Conservation (phyloP, 2,888 invertebrate species). For the Lacanobia wlatinum region DNA sequence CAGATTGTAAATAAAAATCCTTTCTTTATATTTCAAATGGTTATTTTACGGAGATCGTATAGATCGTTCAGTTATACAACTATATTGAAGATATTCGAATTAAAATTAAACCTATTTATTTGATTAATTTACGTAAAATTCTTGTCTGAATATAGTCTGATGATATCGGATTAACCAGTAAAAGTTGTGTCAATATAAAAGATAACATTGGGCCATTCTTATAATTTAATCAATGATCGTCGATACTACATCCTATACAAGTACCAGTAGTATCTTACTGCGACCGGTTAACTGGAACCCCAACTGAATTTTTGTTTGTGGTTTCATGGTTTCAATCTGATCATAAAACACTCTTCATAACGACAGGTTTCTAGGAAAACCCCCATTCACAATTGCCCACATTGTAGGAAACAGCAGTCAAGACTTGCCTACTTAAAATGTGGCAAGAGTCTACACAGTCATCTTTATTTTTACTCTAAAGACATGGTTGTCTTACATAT, state of each 20-base stretch:
- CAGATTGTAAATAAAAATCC: neutral
- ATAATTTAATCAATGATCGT: conserved; percentile 39
- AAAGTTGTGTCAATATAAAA: conserved; percentile 49
- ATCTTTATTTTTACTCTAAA: neutral
- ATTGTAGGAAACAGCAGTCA: neutral
- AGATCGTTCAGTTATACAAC: neutral
- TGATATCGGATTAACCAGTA: conserved; percentile 28
- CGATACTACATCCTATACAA: conserved; percentile 32
- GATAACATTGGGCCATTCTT: conserved; percentile 40
- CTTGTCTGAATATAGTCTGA: conserved; percentile 20
- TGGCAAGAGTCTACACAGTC: neutral
- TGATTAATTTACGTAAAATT: conserved; percentile 2
- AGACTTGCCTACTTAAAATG: too few relatives aligned
- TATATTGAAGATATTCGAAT: neutral
- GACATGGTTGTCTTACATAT: neutral
- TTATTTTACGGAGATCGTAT: neutral
- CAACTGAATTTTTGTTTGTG: too few relatives aligned
- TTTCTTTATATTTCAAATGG: neutral
- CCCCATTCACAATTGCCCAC: too few relatives aligned
- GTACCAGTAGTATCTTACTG: neutral
- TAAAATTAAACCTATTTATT: neutral
- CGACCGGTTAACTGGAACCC: too few relatives aligned
- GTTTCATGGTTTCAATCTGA: too few relatives aligned
- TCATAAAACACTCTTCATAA: too few relatives aligned
- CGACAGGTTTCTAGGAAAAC: too few relatives aligned